Evolutionary conservation across 2,797 vertebrate genomes (phyloP), one percentile per base, ranked within the genome.

Genomic region (Gambusia yucatana): DNA sequence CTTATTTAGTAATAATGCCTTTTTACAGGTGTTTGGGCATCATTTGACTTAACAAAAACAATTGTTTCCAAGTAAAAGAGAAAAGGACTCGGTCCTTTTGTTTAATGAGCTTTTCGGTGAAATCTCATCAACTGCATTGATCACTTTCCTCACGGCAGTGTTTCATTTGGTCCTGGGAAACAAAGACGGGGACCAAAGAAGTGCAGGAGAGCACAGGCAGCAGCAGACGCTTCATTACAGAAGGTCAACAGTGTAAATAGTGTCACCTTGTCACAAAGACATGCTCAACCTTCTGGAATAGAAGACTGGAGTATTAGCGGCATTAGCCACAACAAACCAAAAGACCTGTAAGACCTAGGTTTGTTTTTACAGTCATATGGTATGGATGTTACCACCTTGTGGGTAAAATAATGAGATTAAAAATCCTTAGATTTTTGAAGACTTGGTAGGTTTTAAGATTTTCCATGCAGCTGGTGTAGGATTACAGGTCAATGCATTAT

Each of bases 201-300:
- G 72, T 50, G 83, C 72, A 77, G 39, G 30, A 16, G 74, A 63
- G 81, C 50, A 9, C 36, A 47, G 50, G 72, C 79, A 48, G 43
- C 14, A 46, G 36, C 39, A 84, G 77, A 63, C 43, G 71, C 76
- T 91, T 36, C 83, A 82, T 92, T 84, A 86, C 47, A 25, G 75
- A 43, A 70, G 75, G 48, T 75, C 47, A 47, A 41, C 69, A 75
- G 79, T 82, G 78, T 57, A 77, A 73, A 83, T 84, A 77, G 63
- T 87, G 84, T 87, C 86, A 84, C 76, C 70, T 82, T 73, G 28
- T 81, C 43, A 69, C 4, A 2, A 77, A 61, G 77, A 78, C 77
- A 61, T 10, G 44, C 57, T 90, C 83, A 77, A 33, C 89, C 86
- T 75, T 16, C 78, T 77, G 82, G 28, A 87, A 83, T 85, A 83